Evolutionary conservation across 92 coral and sea anemone species (phyloP).

Genomic region (Anthopleura xanthogrammica): DNA sequence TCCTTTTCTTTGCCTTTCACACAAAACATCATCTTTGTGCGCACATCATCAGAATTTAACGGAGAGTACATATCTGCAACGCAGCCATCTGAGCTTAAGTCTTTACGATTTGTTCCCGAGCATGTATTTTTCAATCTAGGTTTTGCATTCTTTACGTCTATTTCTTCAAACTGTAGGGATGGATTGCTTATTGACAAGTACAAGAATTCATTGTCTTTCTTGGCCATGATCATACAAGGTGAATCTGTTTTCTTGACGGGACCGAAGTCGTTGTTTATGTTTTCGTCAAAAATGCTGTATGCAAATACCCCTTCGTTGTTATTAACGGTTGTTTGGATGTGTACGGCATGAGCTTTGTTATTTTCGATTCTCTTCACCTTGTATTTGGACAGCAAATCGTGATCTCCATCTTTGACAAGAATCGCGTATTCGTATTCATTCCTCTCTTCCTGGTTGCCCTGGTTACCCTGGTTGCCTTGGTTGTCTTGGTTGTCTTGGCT

Average conservation of each 20-base stretch:
- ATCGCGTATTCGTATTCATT: slow-evolving; percentile 27
- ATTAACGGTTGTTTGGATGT: not conserved
- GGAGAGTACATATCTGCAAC: not conserved
- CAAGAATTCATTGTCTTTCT: not conserved
- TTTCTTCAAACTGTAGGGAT: not conserved
- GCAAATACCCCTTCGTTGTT: slow-evolving; percentile 3
- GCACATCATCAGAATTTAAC: not conserved
- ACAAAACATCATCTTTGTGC: slow-evolving; percentile 21
- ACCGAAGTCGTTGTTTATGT: not conserved
- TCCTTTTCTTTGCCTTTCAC: not conserved
- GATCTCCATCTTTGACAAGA: slow-evolving; percentile 13
- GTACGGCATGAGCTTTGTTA: slow-evolving; percentile 22
- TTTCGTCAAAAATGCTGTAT: slow-evolving; percentile 16
- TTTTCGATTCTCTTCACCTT: not conserved
- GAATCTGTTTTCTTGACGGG: slow-evolving; percentile 10
- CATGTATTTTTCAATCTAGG: not conserved
- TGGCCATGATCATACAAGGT: slow-evolving; percentile 34
- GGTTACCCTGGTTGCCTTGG: too few species aligned
- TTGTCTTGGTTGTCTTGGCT: too few species aligned
- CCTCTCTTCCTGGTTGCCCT: too few species aligned
- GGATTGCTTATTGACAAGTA: slow-evolving; percentile 34
- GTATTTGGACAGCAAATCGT: not conserved
- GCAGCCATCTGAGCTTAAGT: not conserved
- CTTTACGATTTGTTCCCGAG: not conserved
- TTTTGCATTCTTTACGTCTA: not conserved